These are phyloP conservation scores for Blomia tropicalis DNA, from an alignment of 2,888 invertebrate genomes.

Conservation along the genomic window DNA sequence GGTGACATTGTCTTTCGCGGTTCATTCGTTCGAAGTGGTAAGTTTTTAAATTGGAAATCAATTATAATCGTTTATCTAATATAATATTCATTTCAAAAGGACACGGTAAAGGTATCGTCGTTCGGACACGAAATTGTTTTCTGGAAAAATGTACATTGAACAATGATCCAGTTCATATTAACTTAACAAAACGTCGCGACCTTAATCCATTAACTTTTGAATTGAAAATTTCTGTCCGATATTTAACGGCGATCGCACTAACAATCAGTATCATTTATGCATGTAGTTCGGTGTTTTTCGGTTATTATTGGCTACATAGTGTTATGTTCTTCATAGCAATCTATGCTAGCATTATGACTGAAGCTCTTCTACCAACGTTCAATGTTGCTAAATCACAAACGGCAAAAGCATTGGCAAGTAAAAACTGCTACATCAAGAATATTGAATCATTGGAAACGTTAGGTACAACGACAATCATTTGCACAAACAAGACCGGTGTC, in stretches of 20 bases:
- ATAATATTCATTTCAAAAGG: background rate
- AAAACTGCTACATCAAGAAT: conserved; percentile 3
- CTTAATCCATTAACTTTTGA: background rate
- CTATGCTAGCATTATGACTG: conserved; percentile 1
- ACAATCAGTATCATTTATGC: background rate
- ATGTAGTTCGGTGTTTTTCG: background rate
- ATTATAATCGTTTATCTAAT: background rate
- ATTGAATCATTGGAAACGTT: conserved; percentile 1
- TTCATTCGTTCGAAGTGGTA: background rate
- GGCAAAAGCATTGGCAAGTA: conserved; percentile 1
- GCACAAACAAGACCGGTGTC: conserved; percentile 1
- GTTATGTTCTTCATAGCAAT: background rate
- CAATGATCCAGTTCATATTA: background rate
- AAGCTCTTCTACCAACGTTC: background rate
- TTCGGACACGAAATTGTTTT: background rate
- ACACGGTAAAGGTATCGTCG: background rate
- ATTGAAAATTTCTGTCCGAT: background rate
- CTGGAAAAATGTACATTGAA: background rate
- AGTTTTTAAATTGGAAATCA: background rate
- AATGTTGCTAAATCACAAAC: background rate
- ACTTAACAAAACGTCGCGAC: background rate
- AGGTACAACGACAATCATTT: background rate
- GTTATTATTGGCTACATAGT: background rate
- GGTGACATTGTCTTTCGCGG: background rate
- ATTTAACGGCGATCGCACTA: background rate